A percentile compares a stretch with the other conserved stretches of the same genome.
phyloP scores from a whole-genome alignment of 2,888 invertebrate genomes.

The Hylaea fasciaria region DNA sequence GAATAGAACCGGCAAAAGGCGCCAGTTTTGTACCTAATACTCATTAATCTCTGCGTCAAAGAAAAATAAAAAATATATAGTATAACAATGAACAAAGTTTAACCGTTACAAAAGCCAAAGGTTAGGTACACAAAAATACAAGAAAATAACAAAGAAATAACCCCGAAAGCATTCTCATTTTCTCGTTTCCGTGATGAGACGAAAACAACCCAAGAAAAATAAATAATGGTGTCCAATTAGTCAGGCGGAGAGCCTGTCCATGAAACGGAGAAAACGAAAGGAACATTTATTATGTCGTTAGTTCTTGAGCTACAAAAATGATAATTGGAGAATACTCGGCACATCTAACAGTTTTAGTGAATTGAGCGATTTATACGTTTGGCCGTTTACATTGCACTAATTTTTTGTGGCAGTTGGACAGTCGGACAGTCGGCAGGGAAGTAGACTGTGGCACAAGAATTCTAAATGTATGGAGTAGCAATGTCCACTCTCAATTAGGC shows the following conservation, averaged over 20 bases:
- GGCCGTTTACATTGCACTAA: no score
- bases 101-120: neutral
- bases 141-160: constrained; percentile 50
- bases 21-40: no score
- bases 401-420: no score
- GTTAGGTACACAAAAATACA: neutral
- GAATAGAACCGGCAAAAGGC: no score
- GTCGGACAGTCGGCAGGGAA: no score
- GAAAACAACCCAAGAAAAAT: constrained; percentile 63
- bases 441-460: no score
- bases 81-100: no score
- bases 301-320: constrained; percentile 34
- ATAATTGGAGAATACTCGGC: neutral
- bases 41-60: no score
- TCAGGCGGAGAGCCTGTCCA: constrained; percentile 56
- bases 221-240: constrained; percentile 72
- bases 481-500: no score
- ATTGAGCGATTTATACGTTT: neutral
- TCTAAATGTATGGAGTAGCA: no score
- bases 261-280: constrained; percentile 28
- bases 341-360: neutral
- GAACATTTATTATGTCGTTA: constrained; percentile 6
- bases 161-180: constrained; percentile 57
- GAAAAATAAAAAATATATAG: no score
- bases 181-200: constrained; percentile 56